Evolutionary conservation across 2,888 invertebrate species (phyloP), one percentile per base, ranked within the genome.

Genomic region (Thelaira solivaga): DNA sequence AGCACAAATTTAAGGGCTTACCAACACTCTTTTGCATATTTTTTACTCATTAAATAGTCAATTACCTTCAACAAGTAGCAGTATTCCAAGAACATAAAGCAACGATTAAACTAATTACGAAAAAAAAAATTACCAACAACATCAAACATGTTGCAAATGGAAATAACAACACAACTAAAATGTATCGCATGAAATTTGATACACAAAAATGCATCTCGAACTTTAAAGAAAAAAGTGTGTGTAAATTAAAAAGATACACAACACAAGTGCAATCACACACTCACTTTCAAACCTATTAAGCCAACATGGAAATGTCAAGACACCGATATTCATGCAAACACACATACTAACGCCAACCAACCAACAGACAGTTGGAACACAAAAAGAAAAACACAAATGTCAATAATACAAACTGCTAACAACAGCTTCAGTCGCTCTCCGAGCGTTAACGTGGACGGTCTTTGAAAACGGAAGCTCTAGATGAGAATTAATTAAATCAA

Each of bases 391-490:
- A 41, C 36, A 55, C 49, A 55, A 43, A 43, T 39, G 36, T 51
- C 72, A 72, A 67, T 51, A 55, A 69, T 61, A 61, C 3, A 64
- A 51, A 59, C 69, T 59, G 69, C 11, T 62, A 71, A 71, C 31
- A 57, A 65, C 69, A 76, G 77, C 81, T 82, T 86, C 83, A 87
- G 87, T 87, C 86, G 88, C 88, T 87, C 88, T 86, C 85, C 82
- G 86, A 87, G 87, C 87, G 87, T 86, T 86, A 86, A 84, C 86
- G 88, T 87, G 85, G 69, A 86, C 84, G 87, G 86, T 87, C 72
- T 82, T 82, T 81, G 0, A 81, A 68, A 67, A 78, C 80, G 81
- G 76, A 64, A 80, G 20, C 53, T 45, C n/a, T 47, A 3, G 8
- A 55, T 43, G 53, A 43, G 59, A 16, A 39, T 16, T 51, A 64